Percentiles rank a stretch among this genome's conserved stretches.
Conservation (phyloP, 2,113 vertebrate species). For the Aegotheles bennettii region DNA sequence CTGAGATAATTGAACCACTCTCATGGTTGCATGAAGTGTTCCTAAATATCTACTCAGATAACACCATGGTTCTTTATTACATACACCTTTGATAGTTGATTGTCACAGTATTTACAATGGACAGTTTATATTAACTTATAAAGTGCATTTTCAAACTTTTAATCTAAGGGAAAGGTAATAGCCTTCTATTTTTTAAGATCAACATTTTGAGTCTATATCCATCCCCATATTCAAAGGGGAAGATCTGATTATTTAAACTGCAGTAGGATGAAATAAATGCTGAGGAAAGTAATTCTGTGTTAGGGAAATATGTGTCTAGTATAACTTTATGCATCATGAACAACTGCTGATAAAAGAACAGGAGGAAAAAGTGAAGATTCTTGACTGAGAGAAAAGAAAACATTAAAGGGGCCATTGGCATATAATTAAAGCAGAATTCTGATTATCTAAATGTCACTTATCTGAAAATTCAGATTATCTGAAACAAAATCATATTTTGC, state of each 20-base stretch:
- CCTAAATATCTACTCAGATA: background rate
- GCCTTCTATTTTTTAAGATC: background rate
- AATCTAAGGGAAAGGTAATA: background rate
- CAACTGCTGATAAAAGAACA: background rate
- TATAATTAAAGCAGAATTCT: background rate
- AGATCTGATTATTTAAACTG: background rate
- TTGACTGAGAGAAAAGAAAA: background rate
- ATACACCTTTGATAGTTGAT: background rate
- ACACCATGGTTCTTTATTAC: background rate
- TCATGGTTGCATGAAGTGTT: background rate
- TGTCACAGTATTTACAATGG: background rate
- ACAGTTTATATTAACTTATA: background rate
- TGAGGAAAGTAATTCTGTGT: fast-evolving
- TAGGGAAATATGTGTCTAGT: background rate
- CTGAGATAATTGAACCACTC: background rate
- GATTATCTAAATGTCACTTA: background rate
- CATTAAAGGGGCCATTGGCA: background rate
- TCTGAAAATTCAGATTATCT: background rate
- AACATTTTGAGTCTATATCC: background rate
- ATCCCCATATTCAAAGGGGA: background rate
- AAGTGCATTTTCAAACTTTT: background rate
- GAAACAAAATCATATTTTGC: background rate
- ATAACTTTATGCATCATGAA: background rate
- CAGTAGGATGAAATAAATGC: background rate
- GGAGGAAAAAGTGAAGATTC: background rate